Percentiles rank a stretch among this genome's conserved stretches.
phyloP scores from a whole-genome alignment of 2,888 invertebrate species.

The Agonopterix heracliana region DNA sequence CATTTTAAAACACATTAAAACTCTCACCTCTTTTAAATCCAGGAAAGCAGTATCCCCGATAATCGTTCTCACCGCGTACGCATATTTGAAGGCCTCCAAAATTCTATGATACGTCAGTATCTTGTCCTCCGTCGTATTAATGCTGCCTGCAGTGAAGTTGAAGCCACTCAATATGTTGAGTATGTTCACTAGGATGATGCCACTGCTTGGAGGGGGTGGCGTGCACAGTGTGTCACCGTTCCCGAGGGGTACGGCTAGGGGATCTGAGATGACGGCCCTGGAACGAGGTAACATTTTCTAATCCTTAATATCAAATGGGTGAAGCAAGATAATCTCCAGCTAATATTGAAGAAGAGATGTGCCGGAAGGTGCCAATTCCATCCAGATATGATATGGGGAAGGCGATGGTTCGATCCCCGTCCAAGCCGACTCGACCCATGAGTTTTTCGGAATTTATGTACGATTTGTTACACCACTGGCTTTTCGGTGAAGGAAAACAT shows the following conservation, averaged over 20 bases:
- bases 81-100: conserved; percentile 94
- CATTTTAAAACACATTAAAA: no score
- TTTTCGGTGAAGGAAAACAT: no score
- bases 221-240: conserved; percentile 83
- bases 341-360: no score
- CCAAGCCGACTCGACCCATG: no score
- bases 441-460: no score
- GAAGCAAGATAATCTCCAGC: no score
- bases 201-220: conserved; percentile 91
- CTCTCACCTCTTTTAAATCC: background rate
- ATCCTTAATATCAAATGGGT: no score
- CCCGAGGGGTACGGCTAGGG: conserved; percentile 72
- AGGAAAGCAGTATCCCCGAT: conserved; percentile 80
- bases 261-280: conserved; percentile 80
- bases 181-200: conserved; percentile 86
- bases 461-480: no score
- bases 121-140: conserved; percentile 69
- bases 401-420: no score
- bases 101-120: conserved; percentile 88
- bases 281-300: conserved; percentile 22
- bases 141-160: conserved; percentile 74
- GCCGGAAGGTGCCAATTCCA: no score
- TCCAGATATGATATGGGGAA: no score
- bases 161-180: conserved; percentile 86
- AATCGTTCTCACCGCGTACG: conserved; percentile 89